phyloP scores from a whole-genome alignment of 2,888 invertebrate genomes.

The Leptura quadrifasciata region DNA sequence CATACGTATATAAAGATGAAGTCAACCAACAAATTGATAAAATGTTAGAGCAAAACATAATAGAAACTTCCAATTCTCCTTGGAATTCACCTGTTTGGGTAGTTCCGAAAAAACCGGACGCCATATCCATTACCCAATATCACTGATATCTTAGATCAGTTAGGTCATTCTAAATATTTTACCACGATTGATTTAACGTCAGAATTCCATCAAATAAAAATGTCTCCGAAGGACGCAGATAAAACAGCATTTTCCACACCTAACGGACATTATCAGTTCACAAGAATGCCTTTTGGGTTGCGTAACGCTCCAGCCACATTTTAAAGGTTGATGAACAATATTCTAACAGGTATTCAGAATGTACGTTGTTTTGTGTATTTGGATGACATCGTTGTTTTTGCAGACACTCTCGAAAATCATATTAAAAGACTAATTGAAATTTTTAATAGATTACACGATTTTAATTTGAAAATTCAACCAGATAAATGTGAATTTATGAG shows the following conservation, averaged over 20 bases:
- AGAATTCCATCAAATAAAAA: constrained; percentile 48
- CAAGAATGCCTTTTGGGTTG: constrained; percentile 46
- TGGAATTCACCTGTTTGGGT: too few species aligned
- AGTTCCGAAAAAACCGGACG: too few species aligned
- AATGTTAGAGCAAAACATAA: too few species aligned
- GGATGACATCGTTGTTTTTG: constrained; percentile 66
- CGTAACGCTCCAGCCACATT: constrained; percentile 41
- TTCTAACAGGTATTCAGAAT: constrained; percentile 62
- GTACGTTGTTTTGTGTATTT: constrained; percentile 66
- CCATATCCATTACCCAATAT: constrained; percentile 63
- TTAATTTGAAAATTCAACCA: constrained; percentile 50
- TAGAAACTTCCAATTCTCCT: too few species aligned
- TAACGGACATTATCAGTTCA: constrained; percentile 42
- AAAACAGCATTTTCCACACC: constrained; percentile 46
- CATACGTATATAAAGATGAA: too few species aligned
- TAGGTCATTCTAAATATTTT: constrained; percentile 49
- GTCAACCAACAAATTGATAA: too few species aligned
- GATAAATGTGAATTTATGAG: constrained; percentile 48
- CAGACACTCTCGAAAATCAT: constrained; percentile 57
- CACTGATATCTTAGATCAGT: constrained; percentile 43
- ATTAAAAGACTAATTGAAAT: constrained; percentile 53
- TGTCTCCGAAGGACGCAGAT: constrained; percentile 38
- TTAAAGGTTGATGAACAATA: constrained; percentile 51
- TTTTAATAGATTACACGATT: constrained; percentile 48
- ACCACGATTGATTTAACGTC: constrained; percentile 44